phyloP scores from a whole-genome alignment of 1,140 invertebrate species.

The Trachymyrmex septentrionalis region DNA sequence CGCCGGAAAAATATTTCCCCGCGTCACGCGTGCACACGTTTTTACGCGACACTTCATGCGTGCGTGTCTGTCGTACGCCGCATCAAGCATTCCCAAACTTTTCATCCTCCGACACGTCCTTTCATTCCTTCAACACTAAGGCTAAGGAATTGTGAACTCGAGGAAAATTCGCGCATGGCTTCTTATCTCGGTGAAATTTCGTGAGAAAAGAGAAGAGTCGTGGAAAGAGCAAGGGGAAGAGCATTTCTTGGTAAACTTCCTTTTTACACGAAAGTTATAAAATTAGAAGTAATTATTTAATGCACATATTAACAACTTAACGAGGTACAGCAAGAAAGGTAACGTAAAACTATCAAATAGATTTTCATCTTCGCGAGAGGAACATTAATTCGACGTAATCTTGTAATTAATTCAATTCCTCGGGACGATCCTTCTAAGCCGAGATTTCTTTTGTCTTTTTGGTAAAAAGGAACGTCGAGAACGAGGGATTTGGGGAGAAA shows the following conservation, averaged over 20 bases:
- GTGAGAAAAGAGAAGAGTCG: not conserved
- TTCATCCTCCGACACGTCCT: conserved; percentile 49
- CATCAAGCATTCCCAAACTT: conserved; percentile 55
- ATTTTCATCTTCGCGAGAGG: not conserved
- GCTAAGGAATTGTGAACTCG: conserved; percentile 50
- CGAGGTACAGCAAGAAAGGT: not conserved
- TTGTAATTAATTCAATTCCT: conserved; percentile 35
- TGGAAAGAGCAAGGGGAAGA: not conserved
- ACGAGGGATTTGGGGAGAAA: not conserved
- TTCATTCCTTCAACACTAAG: not conserved
- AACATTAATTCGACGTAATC: conserved; percentile 19
- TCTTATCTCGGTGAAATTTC: conserved; percentile 38
- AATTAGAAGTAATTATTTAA: not conserved
- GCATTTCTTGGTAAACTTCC: not conserved
- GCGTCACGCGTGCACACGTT: conserved; percentile 7
- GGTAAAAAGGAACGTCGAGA: not conserved
- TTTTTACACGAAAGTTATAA: not conserved
- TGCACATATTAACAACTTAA: not conserved
- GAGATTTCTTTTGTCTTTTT: conserved; percentile 31
- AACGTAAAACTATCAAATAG: not conserved
- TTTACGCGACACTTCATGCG: conserved; percentile 41
- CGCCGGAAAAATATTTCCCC: conserved; percentile 53
- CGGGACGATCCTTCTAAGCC: not conserved
- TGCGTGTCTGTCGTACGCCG: conserved; percentile 18
- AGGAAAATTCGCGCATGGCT: conserved; percentile 20